Conservation (phyloP, 2,113 vertebrate genomes). For the Philantomba maxwellii region DNA sequence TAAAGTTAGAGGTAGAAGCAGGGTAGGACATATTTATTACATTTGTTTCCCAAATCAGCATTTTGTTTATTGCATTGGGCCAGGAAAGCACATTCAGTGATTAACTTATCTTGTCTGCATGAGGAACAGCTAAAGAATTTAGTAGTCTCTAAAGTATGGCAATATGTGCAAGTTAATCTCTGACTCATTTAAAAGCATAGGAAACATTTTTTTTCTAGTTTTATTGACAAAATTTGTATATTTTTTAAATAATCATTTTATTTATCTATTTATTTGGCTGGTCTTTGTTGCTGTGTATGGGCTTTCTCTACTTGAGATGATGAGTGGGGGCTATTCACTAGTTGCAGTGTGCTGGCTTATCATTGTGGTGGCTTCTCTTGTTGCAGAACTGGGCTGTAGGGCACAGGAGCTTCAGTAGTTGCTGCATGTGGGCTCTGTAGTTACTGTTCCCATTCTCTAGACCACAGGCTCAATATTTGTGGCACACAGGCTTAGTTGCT, state of each 20-base stretch:
- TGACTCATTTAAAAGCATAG: neutral
- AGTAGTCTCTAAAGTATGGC: fast-evolving
- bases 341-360: neutral
- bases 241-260: neutral
- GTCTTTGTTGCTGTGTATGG: neutral
- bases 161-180: neutral
- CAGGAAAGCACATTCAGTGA: neutral
- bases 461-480: neutral
- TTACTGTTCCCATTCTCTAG: neutral
- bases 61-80: neutral
- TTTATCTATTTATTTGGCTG: neutral
- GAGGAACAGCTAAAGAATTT: neutral
- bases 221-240: neutral
- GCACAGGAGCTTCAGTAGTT: neutral
- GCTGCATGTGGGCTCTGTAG: neutral
- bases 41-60: neutral
- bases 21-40: neutral
- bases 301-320: neutral
- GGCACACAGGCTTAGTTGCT: neutral
- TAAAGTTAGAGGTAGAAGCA: neutral
- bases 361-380: neutral
- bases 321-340: neutral
- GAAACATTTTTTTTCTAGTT: neutral
- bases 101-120: neutral
- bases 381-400: neutral